Evolutionary conservation across 2,797 vertebrate species (phyloP).

Genomic region (Falco novaeseelandiae): DNA sequence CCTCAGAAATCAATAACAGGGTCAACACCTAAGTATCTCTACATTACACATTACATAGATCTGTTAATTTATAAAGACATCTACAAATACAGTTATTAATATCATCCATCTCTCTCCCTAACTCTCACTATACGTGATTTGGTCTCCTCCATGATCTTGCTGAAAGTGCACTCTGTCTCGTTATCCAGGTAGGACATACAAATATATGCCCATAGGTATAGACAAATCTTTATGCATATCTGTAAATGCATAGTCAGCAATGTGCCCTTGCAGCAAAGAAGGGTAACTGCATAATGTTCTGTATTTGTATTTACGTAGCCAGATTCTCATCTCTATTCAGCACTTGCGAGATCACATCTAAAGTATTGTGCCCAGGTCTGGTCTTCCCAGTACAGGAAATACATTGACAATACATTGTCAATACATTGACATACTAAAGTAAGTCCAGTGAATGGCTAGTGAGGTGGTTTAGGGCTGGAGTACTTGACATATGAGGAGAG

Average conservation of each 20-base stretch:
- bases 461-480: background rate
- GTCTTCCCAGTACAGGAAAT: background rate
- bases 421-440: background rate
- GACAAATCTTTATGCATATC: background rate
- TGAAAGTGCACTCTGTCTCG: background rate
- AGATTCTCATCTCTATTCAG: background rate
- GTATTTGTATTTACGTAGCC: background rate
- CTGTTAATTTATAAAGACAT: background rate
- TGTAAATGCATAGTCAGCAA: background rate
- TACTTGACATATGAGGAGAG: background rate
- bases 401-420: background rate
- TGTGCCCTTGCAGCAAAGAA: background rate
- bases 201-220: background rate
- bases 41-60: background rate
- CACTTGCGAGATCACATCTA: background rate
- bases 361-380: background rate
- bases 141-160: background rate
- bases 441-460: background rate
- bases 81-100: background rate
- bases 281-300: fast-evolving
- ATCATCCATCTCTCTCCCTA: background rate
- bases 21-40: background rate
- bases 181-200: background rate
- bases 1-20: background rate
- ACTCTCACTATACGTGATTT: background rate